A percentile compares a stretch with the other conserved stretches of the same genome.
Conservation (phyloP, 2,113 vertebrate genomes). For the Ochotona princeps region DNA sequence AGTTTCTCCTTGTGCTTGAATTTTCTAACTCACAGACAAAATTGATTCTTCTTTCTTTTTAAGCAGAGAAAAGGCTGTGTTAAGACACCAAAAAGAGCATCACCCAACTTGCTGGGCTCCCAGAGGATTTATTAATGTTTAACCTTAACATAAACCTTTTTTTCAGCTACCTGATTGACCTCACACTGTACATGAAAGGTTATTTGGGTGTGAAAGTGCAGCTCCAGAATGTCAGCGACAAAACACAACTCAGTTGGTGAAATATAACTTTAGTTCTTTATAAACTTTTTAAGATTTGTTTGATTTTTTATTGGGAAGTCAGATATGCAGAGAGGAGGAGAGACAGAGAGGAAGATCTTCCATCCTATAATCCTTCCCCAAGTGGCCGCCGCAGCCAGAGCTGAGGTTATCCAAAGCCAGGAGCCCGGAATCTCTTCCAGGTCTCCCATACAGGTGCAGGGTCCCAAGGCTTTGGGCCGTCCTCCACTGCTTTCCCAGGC, state of each 20-base stretch:
- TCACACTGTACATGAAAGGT: conserved; percentile 39
- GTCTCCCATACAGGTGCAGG: too few relatives aligned
- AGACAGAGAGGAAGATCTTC: too few relatives aligned
- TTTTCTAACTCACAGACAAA: conserved; percentile 37
- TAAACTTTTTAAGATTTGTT: neutral
- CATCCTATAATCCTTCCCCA: too few relatives aligned
- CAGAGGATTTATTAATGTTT: conserved; percentile 25
- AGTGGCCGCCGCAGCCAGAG: too few relatives aligned
- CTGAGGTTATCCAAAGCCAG: too few relatives aligned
- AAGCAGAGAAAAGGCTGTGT: neutral
- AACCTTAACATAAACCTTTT: neutral
- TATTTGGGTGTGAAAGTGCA: neutral
- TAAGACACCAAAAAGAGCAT: neutral
- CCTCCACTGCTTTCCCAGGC: too few relatives aligned
- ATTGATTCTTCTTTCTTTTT: neutral
- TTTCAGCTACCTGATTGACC: neutral
- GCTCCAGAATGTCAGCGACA: neutral
- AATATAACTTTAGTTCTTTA: neutral
- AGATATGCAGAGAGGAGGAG: too few relatives aligned
- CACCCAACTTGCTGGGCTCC: neutral
- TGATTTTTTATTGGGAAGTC: too few relatives aligned
- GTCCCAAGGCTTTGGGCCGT: too few relatives aligned
- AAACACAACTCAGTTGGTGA: neutral
- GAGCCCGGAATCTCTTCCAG: too few relatives aligned
- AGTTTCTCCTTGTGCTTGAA: neutral